Evolutionary conservation across 1,140 invertebrate species (phyloP), one percentile per base, ranked within the genome.

Genomic region (Subanguina moxae): DNA sequence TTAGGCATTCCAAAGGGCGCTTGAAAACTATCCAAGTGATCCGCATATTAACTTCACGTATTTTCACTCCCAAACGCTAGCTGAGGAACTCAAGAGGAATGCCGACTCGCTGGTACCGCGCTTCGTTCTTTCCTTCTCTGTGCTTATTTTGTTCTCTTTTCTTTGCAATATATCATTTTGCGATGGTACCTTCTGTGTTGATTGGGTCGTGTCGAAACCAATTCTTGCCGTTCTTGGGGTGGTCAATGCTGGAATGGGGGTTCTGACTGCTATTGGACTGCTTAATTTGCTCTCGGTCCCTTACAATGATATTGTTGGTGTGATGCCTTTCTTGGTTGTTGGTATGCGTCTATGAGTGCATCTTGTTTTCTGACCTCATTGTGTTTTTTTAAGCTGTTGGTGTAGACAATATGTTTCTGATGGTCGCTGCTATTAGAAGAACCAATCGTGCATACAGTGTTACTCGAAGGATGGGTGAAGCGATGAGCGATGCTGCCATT

Each of bases 191-290:
- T 69, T 58, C 17, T 80, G 74, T 61, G 73, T 82, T 48, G 80
- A 82, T 46, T 82, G 80, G 80, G 82, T 76, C 11, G 62, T 82
- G 1, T 82, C 81, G 0, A 82, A 82, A 58, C 80, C 80, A 21
- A 75, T 82, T 42, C 66, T 83, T 8, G 77, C 81, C 11, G 64
- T 82, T 28, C 48, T 78, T 17, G 79, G 93, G 0, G 93, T 94
- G 13, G 25, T 62, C 27, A 71, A 71, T 62, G 69, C 69, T 8
- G 67, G 68, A 70, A 74, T 71, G 69, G 69, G 91, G 15, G 94
- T 93, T 0, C 84, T 89, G 0, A 90, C 91, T 0, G 90, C 92
- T 0, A 95, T 96, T 76, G 93, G 94, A 52, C 84, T 91, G 48
- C 89, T 92, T 70, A 90, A 92, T 83, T 92, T 94, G 83, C 85